These are phyloP conservation scores for Lordiphosa clarofinis DNA, from an alignment of 1,140 invertebrate genomes.

Conservation along the genomic window DNA sequence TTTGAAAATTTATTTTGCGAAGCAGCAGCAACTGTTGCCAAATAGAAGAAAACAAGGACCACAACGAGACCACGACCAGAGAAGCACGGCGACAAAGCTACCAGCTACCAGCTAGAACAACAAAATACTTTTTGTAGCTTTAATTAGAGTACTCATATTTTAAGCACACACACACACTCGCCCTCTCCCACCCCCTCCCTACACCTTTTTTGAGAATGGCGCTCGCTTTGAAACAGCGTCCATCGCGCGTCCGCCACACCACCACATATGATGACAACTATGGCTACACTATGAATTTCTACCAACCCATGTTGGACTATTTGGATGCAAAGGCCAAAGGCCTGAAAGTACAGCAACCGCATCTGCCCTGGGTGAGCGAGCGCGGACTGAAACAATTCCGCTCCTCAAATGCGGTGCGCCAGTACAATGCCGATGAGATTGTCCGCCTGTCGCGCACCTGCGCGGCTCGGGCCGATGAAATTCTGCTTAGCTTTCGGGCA, in stretches of 20 bases:
- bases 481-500: slow-evolving; percentile 83
- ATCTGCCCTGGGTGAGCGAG: slow-evolving; percentile 88
- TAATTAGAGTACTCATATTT: slow-evolving; percentile 58
- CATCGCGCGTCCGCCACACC: slow-evolving; percentile 64
- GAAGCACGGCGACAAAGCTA: slow-evolving; percentile 27
- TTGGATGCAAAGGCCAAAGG: slow-evolving; percentile 83
- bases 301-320: slow-evolving; percentile 91
- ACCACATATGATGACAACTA: slow-evolving; percentile 89
- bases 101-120: slow-evolving; percentile 4
- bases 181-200: neutral
- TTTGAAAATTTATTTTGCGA: slow-evolving; percentile 71
- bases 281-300: slow-evolving; percentile 88
- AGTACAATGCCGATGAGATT: slow-evolving; percentile 84
- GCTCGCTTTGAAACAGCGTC: slow-evolving; percentile 69
- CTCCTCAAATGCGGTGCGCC: slow-evolving; percentile 81
- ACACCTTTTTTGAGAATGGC: slow-evolving; percentile 41
- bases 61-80: slow-evolving; percentile 12
- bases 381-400: slow-evolving; percentile 83
- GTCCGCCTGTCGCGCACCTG: slow-evolving; percentile 83
- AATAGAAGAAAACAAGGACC: slow-evolving; percentile 39
- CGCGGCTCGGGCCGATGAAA: slow-evolving; percentile 84
- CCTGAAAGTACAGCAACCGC: slow-evolving; percentile 81
- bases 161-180: slow-evolving; percentile 23
- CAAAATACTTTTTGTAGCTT: slow-evolving; percentile 50
- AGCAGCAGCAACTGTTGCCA: slow-evolving; percentile 67